Evolutionary conservation across 1,140 invertebrate species (phyloP), one percentile per base, ranked within the genome.

Genomic region (Drosophila navojoa): DNA sequence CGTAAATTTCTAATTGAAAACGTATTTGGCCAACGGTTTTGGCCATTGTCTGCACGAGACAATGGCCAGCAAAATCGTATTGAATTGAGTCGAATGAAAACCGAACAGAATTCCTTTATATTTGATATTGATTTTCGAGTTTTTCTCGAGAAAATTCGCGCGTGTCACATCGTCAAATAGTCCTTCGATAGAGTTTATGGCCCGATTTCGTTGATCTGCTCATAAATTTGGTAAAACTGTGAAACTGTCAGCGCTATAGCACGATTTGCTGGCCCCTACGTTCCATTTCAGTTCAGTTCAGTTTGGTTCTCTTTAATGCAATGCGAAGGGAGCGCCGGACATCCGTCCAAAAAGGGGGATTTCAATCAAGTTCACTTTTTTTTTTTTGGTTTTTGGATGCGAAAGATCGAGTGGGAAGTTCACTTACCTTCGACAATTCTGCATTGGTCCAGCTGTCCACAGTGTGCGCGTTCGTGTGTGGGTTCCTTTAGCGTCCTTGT

Each of bases 1-100:
- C 82, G 79, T 86, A 87, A 86, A 89, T 82, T 87, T 78, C 69
- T 86, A 86, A 86, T 86, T 86, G 81, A 86, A 86, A 81, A 86
- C 61, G 78, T 64, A 81, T 85, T 86, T 77, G 64, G 50, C 49
- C 47, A 44, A 70, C 25, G 45, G 49, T 42, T 66, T 68, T 54
- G n/a, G 55, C 52, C 58, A 74, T 68, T 84, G 73, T 79, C 47
- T 66, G 29, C 13, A 6, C 10, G 3, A 60, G 60, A 84, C 80
- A 84, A 79, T 71, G 47, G 27, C n/a, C 22, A 4, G 10, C n/a
- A 71, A 44, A 71, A 58, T n/a, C 9, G 15, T 32, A 11, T 10
- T 5, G 35, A 29, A 60, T 13, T 27, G 52, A 42, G 25, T 61
- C 42, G 16, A 45, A 55, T 49, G 19, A 22, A 45, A 47, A 44